Conservation (phyloP, 2,113 vertebrate genomes). For the Tursiops truncatus region DNA sequence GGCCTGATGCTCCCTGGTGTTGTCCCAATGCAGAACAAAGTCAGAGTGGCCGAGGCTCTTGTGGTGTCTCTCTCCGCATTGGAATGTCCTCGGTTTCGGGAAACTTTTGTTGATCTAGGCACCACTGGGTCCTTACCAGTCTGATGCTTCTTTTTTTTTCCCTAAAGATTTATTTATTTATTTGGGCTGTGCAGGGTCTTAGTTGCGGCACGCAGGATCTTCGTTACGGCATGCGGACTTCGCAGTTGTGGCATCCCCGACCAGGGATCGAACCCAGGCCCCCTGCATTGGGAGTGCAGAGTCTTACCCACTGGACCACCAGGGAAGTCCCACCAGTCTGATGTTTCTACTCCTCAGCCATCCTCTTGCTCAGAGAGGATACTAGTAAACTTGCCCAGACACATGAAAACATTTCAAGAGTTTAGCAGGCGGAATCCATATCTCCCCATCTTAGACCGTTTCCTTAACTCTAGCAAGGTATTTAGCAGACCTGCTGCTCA, state of each 20-base stretch:
- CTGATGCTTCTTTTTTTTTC: neutral
- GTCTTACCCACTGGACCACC: no score
- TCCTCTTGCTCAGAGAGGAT: neutral
- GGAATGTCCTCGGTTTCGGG: neutral
- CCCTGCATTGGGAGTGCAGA: no score
- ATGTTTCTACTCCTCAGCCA: neutral
- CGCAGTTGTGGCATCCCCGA: no score
- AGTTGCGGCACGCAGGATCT: no score
- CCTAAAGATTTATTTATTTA: no score
- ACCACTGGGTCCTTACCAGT: neutral
- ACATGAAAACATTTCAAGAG: neutral
- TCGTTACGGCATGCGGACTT: no score
- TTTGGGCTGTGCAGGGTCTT: no score
- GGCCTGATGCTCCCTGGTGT: neutral
- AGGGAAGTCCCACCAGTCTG: no score
- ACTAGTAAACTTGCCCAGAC: neutral
- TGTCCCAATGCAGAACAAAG: neutral
- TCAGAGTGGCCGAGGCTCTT: neutral
- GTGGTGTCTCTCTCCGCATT: neutral
- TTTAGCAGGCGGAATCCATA: accelerated
- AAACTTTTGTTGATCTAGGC: neutral
- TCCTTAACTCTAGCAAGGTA: neutral
- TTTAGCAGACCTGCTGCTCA: neutral
- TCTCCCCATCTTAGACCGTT: neutral
- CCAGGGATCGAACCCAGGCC: no score